Percentiles rank a stretch among this genome's conserved stretches.
Evolutionary conservation across 2,888 invertebrate species (phyloP).

Genomic region (Lumbricus terrestris): DNA sequence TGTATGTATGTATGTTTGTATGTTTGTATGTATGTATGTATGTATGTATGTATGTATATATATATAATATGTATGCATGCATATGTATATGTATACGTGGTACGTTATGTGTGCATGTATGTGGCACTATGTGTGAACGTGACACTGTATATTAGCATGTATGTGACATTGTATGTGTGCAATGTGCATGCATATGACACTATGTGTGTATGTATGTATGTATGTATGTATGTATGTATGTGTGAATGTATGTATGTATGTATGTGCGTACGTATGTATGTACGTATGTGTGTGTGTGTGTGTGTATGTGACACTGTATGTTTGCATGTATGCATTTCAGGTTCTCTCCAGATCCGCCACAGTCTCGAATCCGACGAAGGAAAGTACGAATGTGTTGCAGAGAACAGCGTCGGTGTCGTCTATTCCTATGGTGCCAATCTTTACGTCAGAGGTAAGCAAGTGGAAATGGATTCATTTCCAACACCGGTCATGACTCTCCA

Average conservation of each 20-base stretch:
- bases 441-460: conserved; percentile 81
- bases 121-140: too few species aligned
- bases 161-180: too few species aligned
- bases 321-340: conserved; percentile 60
- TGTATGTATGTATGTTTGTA: too few species aligned
- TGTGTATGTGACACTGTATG: background rate
- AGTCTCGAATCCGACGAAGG: conserved; percentile 90
- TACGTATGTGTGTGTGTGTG: background rate
- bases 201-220: too few species aligned
- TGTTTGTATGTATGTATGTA: background rate
- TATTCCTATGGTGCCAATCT: conserved; percentile 82
- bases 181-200: background rate
- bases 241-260: too few species aligned
- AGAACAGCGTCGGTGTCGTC: conserved; percentile 87
- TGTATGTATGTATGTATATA: background rate
- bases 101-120: too few species aligned
- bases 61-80: background rate
- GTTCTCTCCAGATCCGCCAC: conserved; percentile 82
- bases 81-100: too few species aligned
- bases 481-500: background rate
- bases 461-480: background rate
- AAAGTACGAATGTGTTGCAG: conserved; percentile 93
- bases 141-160: too few species aligned
- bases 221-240: background rate
- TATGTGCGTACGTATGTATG: background rate